Base-by-base conservation (phyloP, 2,113 vertebrate genomes). In the Actinemys pallida region DNA sequence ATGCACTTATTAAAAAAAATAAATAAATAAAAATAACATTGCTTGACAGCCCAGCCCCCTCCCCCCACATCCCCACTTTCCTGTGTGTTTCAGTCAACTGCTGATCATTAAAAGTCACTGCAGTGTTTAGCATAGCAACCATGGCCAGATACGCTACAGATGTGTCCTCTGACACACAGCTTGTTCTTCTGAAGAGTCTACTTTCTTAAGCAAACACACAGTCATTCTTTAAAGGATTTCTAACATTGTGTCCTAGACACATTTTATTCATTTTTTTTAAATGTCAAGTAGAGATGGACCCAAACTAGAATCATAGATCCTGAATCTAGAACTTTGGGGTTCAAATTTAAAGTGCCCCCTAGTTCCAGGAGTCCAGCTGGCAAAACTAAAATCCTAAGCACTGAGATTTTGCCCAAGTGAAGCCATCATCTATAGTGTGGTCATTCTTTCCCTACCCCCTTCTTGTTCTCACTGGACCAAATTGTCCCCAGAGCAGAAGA, bases 111-210 rank as follows among this genome's bases (percentile, higher is more conserved):
- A 87, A 85, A 57, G 4, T 0, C 0, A 0, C 83, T 35, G n/a
- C 1, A 78, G 50, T 72, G 11, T 59, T 86, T 1, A 0, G 50
- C 0, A 2, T 0, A 3, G 29, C 16, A 65, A n/a, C 42, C 1
- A 49, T 10, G 57, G 69, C 1, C 83, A 47, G 39, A 88, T 75
- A 17, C 0, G 0, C 50, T 89, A 80, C 17, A n/a, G 83, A 42
- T 76, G 27, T 35, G 85, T 89, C 56, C 53, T 83, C 62, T 52
- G 50, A 54, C 12, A 29, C 35, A 6, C 62, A 84, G 79, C 7
- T 83, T 49, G 87, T 31, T 52, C 65, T 35, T 87, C 85, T 49
- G 92, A 42, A 2, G 0, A 0, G 1, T 39, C 0, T 1, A 12
- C 12, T 90, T 54, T 57, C 88, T 87, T 75, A 56, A 42, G 0